Evolutionary conservation across 92 coral and sea anemone genomes (phyloP).

Genomic region (Hydrozoanthus gracilis): DNA sequence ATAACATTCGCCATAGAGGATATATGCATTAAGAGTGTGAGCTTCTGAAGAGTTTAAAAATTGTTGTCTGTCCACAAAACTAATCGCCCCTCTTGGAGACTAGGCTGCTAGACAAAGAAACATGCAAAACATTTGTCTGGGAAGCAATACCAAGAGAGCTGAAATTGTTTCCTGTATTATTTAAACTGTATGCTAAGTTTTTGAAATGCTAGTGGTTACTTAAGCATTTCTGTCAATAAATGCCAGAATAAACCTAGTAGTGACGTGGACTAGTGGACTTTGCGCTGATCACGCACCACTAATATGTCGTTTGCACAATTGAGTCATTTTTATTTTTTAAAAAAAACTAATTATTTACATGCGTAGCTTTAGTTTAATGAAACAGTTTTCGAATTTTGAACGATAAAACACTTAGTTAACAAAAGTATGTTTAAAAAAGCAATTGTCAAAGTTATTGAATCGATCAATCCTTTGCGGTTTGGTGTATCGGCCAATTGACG

Average conservation of each 20-base stretch:
- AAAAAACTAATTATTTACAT: too few species aligned
- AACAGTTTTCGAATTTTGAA: background rate
- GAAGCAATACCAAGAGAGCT: background rate
- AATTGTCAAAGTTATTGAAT: background rate
- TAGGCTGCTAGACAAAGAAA: conserved; percentile 11
- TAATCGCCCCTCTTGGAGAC: background rate
- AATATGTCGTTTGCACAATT: background rate
- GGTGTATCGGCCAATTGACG: background rate
- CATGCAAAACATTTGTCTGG: conserved; percentile 27
- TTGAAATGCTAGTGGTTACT: background rate
- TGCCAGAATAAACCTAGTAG: background rate
- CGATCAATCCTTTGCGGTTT: background rate
- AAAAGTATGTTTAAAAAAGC: background rate
- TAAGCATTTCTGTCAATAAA: background rate
- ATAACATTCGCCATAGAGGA: background rate
- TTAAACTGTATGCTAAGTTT: background rate
- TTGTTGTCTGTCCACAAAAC: conserved; percentile 16
- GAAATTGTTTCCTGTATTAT: background rate
- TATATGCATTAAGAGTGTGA: conserved; percentile 11
- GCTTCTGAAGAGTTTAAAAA: conserved; percentile 31
- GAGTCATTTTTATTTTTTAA: too few species aligned
- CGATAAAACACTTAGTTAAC: too few species aligned
- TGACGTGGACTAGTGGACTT: background rate
- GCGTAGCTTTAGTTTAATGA: too few species aligned
- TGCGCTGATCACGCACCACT: background rate